Percentiles rank a stretch among this genome's conserved stretches.
Conservation (phyloP, 2,113 vertebrate species). For the Micromys minutus region DNA sequence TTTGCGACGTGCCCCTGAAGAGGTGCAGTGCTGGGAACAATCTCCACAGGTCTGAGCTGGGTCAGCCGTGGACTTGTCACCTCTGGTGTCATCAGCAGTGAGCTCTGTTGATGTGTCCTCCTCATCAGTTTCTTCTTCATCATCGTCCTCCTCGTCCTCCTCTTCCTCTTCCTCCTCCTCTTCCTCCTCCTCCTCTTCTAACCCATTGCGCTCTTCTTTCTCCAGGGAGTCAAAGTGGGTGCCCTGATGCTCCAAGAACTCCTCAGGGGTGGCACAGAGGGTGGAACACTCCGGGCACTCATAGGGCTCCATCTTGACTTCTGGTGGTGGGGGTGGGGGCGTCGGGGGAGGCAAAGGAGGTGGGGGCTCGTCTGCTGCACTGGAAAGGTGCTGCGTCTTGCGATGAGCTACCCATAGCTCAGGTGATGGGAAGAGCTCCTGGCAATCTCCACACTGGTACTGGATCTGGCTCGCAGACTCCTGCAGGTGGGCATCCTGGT, state of each 20-base stretch:
- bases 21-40: conserved; percentile 79
- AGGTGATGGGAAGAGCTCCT: conserved; percentile 90
- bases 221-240: conserved; percentile 89
- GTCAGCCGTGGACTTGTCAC: background rate
- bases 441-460: conserved; percentile 93
- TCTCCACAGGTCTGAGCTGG: conserved; percentile 82
- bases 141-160: conserved; percentile 57
- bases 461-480: conserved; percentile 87
- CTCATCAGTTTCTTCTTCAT: conserved; percentile 65
- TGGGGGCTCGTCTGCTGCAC: fast-evolving
- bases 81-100: background rate
- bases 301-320: conserved; percentile 88
- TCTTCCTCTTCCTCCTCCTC: conserved; percentile 83
- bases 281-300: conserved; percentile 93
- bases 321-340: background rate
- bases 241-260: conserved; percentile 94
- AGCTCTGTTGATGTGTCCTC: conserved; percentile 7
- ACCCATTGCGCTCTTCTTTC: conserved; percentile 77
- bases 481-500: conserved; percentile 93
- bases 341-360: conserved; percentile 18
- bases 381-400: conserved; percentile 77
- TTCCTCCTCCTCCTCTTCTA: conserved; percentile 89
- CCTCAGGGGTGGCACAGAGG: conserved; percentile 91
- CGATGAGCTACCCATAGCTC: conserved; percentile 92
- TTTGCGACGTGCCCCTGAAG: conserved; percentile 41